Evolutionary conservation across 2,113 vertebrate species (phyloP), one percentile per base, ranked within the genome.

Genomic region (Mobula hypostoma): DNA sequence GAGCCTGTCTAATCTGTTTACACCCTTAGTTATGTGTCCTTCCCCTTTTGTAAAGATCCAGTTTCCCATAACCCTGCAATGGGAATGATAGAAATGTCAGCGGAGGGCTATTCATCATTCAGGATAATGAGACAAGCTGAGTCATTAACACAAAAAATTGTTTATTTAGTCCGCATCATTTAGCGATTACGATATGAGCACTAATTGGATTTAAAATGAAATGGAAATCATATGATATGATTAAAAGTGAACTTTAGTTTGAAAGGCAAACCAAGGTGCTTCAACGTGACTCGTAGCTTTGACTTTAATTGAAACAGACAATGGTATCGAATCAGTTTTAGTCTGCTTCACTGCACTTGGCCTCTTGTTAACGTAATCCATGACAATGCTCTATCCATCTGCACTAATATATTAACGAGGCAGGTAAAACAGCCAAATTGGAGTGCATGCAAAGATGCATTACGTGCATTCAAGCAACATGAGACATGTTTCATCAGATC

Each of bases 281-380:
- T 93, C 91, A 40, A 74, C 66, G 61, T 66, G 61, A n/a, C 61
- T 29, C 68, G 61, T 90, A 90, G 29, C 32, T 56, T 74, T 93
- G 91, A 93, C 91, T 76, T 7, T 93, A 93, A 93, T 93, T 93
- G 91, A 56, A 93, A 48, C 36, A 27, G 91, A 93, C 91, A 93
- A 74, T 72, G 14, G 40, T 74, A 74, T 93, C 91, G 74, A 70
- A 93, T 93, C 68, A 74, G 70, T 93, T 93, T 74, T 93, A 76
- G 68, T 56, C 36, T 76, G 91, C 68, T 56, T 93, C 91, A 76
- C 91, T 93, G 91, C 36, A 48, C 68, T 93, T 56, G 91, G 36
- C 21, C 91, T 72, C 27, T 72, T 15, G 40, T 74, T 48, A 74
- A 56, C 74, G 91, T 56, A 93, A 93, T 56, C 68, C 21, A 74